Base-by-base conservation (phyloP, 2,113 vertebrate species). In the Sisor rabdophorus region DNA sequence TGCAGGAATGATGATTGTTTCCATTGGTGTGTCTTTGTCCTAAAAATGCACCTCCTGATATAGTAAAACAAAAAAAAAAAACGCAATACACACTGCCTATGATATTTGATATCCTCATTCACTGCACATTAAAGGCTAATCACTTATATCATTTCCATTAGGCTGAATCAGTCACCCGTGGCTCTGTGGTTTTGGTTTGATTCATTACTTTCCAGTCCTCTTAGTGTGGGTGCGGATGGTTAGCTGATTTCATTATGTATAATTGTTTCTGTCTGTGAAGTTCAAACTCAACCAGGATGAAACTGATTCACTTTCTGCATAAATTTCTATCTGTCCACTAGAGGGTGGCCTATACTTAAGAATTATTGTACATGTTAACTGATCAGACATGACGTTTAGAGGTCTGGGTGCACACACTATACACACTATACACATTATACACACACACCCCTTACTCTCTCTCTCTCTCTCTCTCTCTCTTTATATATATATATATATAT, bases 61-160 rank as follows among this genome's bases (percentile, higher is more conserved):
- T 69, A 53, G 56, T 44, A 22, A 24, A 20, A 63, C 36, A 40
- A 63, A 12, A 6, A 75, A 63, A 77, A 78, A 9, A 55, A 76
- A 64, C 5, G 54, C 32, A 64, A 56, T 80, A 67, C 52, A 70
- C 55, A 28, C 77, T 78, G 80, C 83, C 84, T 87, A 85, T 84
- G 86, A 88, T 80, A 88, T 86, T 73, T 79, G 77, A 86, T 88
- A 84, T 85, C 64, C 59, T 52, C 54, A 83, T 86, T 81, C 73
- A 83, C 72, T 52, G 36, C 58, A 80, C 87, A 86, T 87, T 85
- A 85, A 67, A 80, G 76, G 40, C 84, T 88, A 87, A 91, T 92
- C 88, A 92, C 84, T 80, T 8, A 81, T 87, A 83, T 87, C 84
- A 79, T 87, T 88, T 89, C 86, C 88, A 89, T 90, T 85, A 87